Evolutionary conservation across 2,888 invertebrate genomes (phyloP), one percentile per base, ranked within the genome.

Genomic region (Crematogaster levior): DNA sequence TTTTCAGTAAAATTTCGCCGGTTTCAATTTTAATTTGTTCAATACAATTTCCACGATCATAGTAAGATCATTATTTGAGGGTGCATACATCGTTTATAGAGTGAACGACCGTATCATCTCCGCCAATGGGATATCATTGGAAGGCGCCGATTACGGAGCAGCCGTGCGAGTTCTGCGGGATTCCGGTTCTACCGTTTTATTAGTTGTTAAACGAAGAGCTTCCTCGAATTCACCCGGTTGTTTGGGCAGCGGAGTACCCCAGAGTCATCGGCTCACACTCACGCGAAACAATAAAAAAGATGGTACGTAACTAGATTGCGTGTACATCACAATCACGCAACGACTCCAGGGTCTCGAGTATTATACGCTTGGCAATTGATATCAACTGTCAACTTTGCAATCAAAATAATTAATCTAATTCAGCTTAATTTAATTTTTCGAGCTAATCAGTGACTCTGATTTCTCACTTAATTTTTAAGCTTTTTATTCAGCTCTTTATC

Each of bases 21-120:
- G 9, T 18, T 53, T 58, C 0, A 6, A 66, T 60, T 46, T 37
- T 46, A 30, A 43, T 72, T 46, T 12, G n/a, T n/a, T n/a, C n/a
- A n/a, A 12, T 3, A 37, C 37, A 21, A 51, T 74, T 7, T 6
- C 0, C 2, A 21, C 10, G n/a, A 1, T 40, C n/a, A n/a, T n/a
- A 53, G 15, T 18, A 48, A 48, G 18, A 37, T 66, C 15, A 24
- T 24, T 30, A 30, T 46, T 12, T 30, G 30, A 74, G 60, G 27
- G 66, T 27, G 21, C 43, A 10, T 46, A 75, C 86, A 81, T 27
- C 4, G 0, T 65, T 65, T 86, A 92, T 95, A 99, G 99, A 95
- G 98, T 99, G 56, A 99, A 99, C 95, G 99, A 99, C 95, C 96
- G 99, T 88, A 99, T 99, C 92, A 97, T 99, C 88, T 98, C 98